Evolutionary conservation across 1,140 invertebrate species (phyloP), one percentile per base, ranked within the genome.

Genomic region (Prorops nasuta): DNA sequence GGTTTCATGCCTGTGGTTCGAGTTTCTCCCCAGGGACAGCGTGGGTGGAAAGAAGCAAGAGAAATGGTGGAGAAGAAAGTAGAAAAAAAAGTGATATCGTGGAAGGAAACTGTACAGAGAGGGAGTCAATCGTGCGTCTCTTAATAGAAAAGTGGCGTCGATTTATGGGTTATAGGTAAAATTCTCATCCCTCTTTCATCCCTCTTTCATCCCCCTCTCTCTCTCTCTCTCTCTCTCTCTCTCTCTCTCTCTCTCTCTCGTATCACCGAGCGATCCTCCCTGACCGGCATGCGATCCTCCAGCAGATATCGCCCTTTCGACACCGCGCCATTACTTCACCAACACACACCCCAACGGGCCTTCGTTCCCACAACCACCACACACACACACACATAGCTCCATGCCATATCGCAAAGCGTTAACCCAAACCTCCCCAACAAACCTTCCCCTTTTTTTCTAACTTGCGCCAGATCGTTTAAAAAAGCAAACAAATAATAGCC

Each of bases 141-240:
- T 72, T 74, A 72, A 74, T 74, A 74, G 70, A 72, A 74, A 72
- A 74, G 70, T 72, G 66, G 71, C 66, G 69, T 72, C 70, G 69
- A 74, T 74, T 74, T 72, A 74, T 74, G 70, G 69, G 71, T 72
- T 72, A 71, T 74, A 72, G 69, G 70, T 69, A 74, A 74, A n/a
- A 72, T 65, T 71, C 39, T 51, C 56, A 28, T 10, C 24, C 24
- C 10, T 10, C 4, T 4, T 28, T 4, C 24, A 10, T 28, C 10
- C 24, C 24, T 28, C 24, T 10, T 4, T 47, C 48, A 54, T 49
- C 44, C 42, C 40, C 18, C 41, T 42, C 34, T 35, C 28, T 44
- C 44, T 49, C 44, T 49, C 44, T 18, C 43, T 42, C 44, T 20
- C n/a, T n/a, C n/a, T n/a, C n/a, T n/a, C n/a, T n/a, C n/a, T n/a